Evolutionary conservation across 1,140 invertebrate genomes (phyloP), one percentile per base, ranked within the genome.

Genomic region (Saxidomus purpurata): DNA sequence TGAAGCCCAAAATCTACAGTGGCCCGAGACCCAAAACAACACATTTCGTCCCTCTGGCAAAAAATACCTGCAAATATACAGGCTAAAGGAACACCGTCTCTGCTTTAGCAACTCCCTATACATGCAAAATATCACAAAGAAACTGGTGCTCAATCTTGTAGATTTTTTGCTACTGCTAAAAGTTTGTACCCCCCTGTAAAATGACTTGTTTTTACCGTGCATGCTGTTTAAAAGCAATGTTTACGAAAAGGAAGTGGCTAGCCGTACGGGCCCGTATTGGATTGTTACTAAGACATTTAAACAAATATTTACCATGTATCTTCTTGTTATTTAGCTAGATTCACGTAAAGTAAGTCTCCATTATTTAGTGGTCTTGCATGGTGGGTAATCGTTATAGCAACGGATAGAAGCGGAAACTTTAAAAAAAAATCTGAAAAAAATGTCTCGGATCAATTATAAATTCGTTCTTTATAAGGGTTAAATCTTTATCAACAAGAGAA

Each of bases 181-280:
- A 71, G 67, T 71, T 71, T 71, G 67, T 63, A 63, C 67, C 67
- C 67, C 25, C 67, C 36, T 71, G 67, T 71, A 71, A 71, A 71
- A 71, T 71, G 67, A 59, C 52, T 59, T 59, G 17, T 59, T 59
- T 59, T 59, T 59, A 59, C 8, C 52, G 52, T 59, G 52, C 52
- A 59, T 59, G 52, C 52, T 59, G 52, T 59, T 59, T 22, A 59
- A 59, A 59, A 59, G 52, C 52, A 59, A 59, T 59, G 52, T 59
- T 59, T 59, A 59, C 52, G 19, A 59, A 59, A 59, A 59, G 19
- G 47, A 8, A 8, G 47, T 11, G 47, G 8, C 8, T 49, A 11
- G 8, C 47, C 47, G 47, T 11, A 49, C 17, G 47, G 17, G 17
- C 8, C 8, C 47, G 47, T 8, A 49, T 63, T 63, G 59, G 59